Base-by-base conservation (phyloP, 2,888 invertebrate species). In the Eupithecia subfuscata region DNA sequence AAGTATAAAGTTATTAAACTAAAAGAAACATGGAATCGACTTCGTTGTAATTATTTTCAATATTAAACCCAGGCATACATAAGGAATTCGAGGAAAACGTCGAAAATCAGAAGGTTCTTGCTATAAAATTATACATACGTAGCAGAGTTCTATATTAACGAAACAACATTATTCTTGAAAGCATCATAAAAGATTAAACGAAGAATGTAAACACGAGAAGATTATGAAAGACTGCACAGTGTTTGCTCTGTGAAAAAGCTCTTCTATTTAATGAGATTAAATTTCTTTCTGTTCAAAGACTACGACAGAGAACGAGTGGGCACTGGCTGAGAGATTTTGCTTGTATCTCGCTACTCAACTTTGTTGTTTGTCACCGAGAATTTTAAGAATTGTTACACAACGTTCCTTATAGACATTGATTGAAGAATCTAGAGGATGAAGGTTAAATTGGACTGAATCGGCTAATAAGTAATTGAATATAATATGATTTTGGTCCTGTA, bases 231-330 rank as follows among this genome's bases (percentile, higher is more conserved):
- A 73, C 75, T 71, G 77, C 78, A 73, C 79, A 81, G 80, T 82
- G 82, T 84, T 84, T 85, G 80, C 83, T 87, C 83, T 82, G 79
- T 82, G 79, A 83, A 86, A 84, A 83, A 83, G 81, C 84, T 85
- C 84, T 84, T 83, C 84, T 84, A 85, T 87, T 85, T 87, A 86
- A 88, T 83, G 79, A 86, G 84, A 88, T 89, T 86, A 85, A 84
- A 87, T 85, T 86, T 87, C 76, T 79, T 82, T 82, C 79, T 78
- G 80, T 68, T 79, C 78, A 79, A 83, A 82, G 80, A 76, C 80
- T 83, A 81, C 84, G 82, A 85, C 82, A 77, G 80, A 81, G 78
- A 82, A 74, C 77, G 83, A 84, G 85, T 83, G 83, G 81, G 79
- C n/a, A 82, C 69, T 75, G 79, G 77, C 80, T 79, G 74, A 78